Conservation (phyloP, 2,797 vertebrate genomes). For the Pantherophis vulpinus region DNA sequence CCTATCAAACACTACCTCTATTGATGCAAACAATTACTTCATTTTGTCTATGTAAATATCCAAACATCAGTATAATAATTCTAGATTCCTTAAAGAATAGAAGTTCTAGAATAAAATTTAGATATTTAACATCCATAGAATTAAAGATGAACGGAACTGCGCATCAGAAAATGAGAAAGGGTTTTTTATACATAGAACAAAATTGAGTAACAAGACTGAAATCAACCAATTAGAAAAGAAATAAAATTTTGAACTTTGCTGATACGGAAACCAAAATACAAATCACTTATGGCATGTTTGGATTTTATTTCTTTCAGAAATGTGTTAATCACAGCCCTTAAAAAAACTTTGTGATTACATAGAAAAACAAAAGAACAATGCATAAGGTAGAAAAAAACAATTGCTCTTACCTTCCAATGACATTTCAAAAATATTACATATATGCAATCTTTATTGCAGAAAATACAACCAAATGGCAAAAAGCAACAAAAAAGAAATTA, state of each 20-base stretch:
- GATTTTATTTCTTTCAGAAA: not conserved
- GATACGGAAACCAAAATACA: not conserved
- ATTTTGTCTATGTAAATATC: not conserved
- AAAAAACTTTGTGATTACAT: not conserved
- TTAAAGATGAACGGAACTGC: not conserved
- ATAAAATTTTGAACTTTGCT: fast-evolving
- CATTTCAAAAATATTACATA: not conserved
- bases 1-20: not conserved
- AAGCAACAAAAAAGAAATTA: not conserved
- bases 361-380: not conserved
- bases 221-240: not conserved
- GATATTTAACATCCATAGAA: not conserved
- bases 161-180: not conserved
- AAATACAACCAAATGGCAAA: not conserved
- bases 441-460: not conserved
- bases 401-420: not conserved
- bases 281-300: not conserved
- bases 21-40: not conserved
- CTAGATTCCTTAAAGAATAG: not conserved
- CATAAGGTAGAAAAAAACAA: not conserved
- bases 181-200: fast-evolving
- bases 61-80: not conserved
- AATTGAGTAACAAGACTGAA: not conserved
- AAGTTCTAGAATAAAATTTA: not conserved
- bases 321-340: not conserved